Evolutionary conservation across 2,113 vertebrate species (phyloP), one percentile per base, ranked within the genome.

Genomic region (Hoplias malabaricus): DNA sequence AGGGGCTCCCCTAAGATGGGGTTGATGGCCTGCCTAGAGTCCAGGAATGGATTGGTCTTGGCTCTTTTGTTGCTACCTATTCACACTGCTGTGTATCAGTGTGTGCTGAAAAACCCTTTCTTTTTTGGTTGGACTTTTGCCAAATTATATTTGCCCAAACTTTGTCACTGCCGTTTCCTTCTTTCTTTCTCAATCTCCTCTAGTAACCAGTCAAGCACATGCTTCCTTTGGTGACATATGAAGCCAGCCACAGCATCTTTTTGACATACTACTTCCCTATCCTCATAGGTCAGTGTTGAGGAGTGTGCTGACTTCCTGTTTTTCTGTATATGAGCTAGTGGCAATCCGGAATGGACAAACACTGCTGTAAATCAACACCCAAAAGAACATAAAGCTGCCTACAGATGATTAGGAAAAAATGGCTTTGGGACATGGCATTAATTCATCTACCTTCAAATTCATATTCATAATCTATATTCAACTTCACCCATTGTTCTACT

Each of bases 1-100:
- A 25, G n/a, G 40, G 53, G 50, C 75, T 69, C 50, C 29, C 66
- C 12, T 34, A 77, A 62, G 75, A 77, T 31, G 6, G 29, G 40
- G 21, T 50, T 48, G 31, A 46, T 57, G 36, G 14, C 25, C 16
- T 75, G 73, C 73, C 67, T 46, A 56, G 46, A 42, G 46, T 54
- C 50, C 8, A 54, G 34, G 53, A n/a, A 42, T 4, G 12, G 2
- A 59, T 48, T 61, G 38, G 59, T 57, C 68, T 68, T 48, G 33
- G 75, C 27, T 34, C 29, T 70, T 56, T 61, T 48, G 27, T 59
- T 69, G 23, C 40, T 25, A 46, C 48, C 48, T 53, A 21, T 53
- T 23, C 48, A 53, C 48, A 21, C 7, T 7, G 48, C 48, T 53
- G 19, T 53, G 10, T 9, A 53, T 53, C 48, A 53, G 48, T 53